phyloP scores from a whole-genome alignment of 2,888 invertebrate genomes.

The Pristionchus exspectatus region DNA sequence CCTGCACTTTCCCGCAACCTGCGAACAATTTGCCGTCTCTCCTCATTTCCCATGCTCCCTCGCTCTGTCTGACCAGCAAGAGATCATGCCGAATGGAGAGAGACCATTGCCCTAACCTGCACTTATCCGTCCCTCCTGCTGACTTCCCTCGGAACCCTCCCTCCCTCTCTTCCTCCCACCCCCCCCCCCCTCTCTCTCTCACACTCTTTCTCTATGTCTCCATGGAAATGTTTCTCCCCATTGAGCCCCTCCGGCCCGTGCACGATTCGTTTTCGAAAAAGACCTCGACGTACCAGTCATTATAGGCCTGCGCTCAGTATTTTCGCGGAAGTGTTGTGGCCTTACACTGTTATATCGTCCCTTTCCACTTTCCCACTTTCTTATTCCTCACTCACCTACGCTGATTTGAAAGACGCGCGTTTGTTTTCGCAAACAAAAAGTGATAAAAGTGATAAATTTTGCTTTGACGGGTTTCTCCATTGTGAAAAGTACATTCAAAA shows the following conservation, averaged over 20 bases:
- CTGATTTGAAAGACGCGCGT: background rate
- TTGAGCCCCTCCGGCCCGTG: background rate
- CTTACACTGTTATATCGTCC: background rate
- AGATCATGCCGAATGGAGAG: too few relatives aligned
- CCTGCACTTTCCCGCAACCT: background rate
- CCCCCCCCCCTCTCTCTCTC: background rate
- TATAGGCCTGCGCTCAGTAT: background rate
- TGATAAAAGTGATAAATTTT: too few relatives aligned
- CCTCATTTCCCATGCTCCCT: background rate
- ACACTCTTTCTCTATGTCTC: background rate
- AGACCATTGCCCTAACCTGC: background rate
- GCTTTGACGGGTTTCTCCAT: too few relatives aligned
- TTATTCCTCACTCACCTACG: background rate
- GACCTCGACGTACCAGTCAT: background rate
- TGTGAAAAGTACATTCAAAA: background rate
- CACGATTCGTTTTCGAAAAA: background rate
- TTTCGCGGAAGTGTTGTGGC: background rate
- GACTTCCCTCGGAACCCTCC: background rate
- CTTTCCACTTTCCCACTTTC: background rate
- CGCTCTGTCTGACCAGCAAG: background rate
- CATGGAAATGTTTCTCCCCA: slow-evolving; percentile 29
- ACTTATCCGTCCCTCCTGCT: background rate
- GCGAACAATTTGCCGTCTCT: too few relatives aligned
- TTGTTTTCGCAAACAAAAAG: background rate
- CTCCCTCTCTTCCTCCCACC: background rate